These are phyloP conservation scores for Drosophila biarmipes DNA, from an alignment of 1,140 invertebrate genomes.

Conservation along the genomic window DNA sequence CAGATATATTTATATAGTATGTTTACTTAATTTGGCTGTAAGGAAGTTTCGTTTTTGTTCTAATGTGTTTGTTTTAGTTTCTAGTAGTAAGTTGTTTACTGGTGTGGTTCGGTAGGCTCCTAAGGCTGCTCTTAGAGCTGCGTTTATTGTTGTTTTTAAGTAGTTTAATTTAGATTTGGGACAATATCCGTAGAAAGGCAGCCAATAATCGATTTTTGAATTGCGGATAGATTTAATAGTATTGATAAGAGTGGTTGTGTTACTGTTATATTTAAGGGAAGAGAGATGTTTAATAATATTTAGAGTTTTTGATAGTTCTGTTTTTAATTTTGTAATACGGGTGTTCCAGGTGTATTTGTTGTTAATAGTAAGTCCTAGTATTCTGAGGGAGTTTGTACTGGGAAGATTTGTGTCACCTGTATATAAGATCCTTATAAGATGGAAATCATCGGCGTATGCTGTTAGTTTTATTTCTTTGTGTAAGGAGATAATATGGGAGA, in stretches of 20 bases:
- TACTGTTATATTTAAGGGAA: background rate
- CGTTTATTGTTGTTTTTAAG: background rate
- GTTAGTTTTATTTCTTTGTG: slow-evolving; percentile 2
- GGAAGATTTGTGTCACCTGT: slow-evolving; percentile 1
- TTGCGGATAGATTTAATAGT: background rate
- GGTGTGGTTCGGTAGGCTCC: no score
- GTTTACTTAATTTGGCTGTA: background rate
- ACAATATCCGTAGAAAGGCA: background rate
- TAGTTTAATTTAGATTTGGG: slow-evolving; percentile 1
- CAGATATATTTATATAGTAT: background rate
- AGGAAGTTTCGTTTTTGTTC: background rate
- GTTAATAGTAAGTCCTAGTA: background rate
- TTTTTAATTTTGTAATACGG: background rate
- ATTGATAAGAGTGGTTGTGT: background rate
- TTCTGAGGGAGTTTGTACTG: slow-evolving; percentile 1
- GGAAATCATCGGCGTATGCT: background rate
- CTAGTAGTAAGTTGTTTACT: background rate
- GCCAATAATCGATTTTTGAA: slow-evolving; percentile 2
- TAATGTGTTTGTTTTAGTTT: background rate
- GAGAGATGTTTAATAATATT: slow-evolving; percentile 1
- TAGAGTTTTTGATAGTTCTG: background rate
- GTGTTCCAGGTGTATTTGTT: background rate
- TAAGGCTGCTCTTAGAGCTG: background rate
- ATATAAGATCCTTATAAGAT: background rate
- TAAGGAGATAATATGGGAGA: slow-evolving; percentile 1